Conservation (phyloP, 2,797 vertebrate species). For the Anabas testudineus region DNA sequence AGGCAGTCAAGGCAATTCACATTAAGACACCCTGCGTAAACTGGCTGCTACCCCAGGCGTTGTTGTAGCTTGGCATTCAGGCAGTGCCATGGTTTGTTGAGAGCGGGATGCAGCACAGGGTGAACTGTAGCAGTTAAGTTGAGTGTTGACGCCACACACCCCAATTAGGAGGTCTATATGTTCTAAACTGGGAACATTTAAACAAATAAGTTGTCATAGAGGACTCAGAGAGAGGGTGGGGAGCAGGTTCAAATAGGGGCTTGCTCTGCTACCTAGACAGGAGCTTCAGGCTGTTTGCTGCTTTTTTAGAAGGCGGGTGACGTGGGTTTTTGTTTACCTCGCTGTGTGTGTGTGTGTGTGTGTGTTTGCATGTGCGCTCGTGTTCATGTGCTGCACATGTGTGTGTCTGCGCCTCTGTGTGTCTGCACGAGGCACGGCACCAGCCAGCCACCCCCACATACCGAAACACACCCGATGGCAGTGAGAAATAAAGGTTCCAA, state of each 20-base stretch:
- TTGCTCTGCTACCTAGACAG: conserved; percentile 69
- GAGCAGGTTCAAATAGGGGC: conserved; percentile 67
- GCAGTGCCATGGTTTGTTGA: conserved; percentile 38
- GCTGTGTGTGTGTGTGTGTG: conserved; percentile 24
- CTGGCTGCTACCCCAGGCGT: conserved; percentile 49
- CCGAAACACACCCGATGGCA: conserved; percentile 76
- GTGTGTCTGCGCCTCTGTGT: conserved; percentile 48
- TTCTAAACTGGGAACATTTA: conserved; percentile 71
- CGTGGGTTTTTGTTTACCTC: conserved; percentile 68
- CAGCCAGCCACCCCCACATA: conserved; percentile 74
- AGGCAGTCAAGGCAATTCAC: conserved; percentile 49
- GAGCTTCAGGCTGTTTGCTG: conserved; percentile 79
- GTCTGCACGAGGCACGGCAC: conserved; percentile 64
- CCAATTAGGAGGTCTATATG: conserved; percentile 70
- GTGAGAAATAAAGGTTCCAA: conserved; percentile 77
- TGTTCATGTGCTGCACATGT: conserved; percentile 35
- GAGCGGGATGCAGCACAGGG: conserved; percentile 48
- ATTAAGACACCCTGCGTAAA: conserved; percentile 51
- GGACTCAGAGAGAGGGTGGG: conserved; percentile 38
- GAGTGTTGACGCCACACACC: conserved; percentile 66
- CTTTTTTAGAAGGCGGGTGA: conserved; percentile 67
- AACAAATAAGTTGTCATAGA: conserved; percentile 69
- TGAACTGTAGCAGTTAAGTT: conserved; percentile 59
- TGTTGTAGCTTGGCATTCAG: conserved; percentile 53
- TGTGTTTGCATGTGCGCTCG: conserved; percentile 24